Percentiles rank a stretch among this genome's conserved stretches.
Conservation (phyloP, 2,797 vertebrate species). For the Smutsia temminckii region DNA sequence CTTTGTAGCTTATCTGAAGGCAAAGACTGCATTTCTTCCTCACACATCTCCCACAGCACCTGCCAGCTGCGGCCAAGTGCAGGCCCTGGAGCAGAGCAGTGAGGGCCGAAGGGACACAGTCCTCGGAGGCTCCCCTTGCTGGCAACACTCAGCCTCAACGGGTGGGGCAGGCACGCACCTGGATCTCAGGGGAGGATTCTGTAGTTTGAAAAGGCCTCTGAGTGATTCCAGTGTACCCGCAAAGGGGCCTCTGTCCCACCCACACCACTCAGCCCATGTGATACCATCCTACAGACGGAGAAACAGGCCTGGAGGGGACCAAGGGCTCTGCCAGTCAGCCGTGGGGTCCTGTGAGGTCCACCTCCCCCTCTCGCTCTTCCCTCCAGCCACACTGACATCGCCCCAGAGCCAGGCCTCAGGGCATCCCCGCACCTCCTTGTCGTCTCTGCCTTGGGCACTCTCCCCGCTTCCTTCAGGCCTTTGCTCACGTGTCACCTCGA, state of each 20-base stretch:
- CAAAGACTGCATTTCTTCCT: background rate
- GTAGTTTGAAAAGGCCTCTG: background rate
- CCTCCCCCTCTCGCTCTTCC: background rate
- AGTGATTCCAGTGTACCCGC: background rate
- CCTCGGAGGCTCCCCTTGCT: background rate
- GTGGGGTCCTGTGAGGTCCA: background rate
- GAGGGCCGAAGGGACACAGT: background rate
- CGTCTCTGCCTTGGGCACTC: background rate
- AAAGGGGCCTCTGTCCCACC: background rate
- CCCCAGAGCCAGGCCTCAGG: background rate
- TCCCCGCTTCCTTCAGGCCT: background rate
- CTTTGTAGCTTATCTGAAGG: background rate
- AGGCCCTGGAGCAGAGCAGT: background rate
- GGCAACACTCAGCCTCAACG: background rate
- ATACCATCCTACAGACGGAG: background rate
- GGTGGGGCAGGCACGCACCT: accelerated
- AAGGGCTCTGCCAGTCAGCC: background rate
- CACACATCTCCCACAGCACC: background rate
- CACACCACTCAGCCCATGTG: background rate
- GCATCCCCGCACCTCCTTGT: background rate
- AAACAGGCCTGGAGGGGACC: background rate
- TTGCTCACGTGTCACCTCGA: background rate
- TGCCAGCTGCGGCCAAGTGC: background rate
- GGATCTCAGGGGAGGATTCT: background rate
- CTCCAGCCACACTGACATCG: background rate